Conservation (phyloP, 2,888 invertebrate genomes). For the Luffia ferchaultella region DNA sequence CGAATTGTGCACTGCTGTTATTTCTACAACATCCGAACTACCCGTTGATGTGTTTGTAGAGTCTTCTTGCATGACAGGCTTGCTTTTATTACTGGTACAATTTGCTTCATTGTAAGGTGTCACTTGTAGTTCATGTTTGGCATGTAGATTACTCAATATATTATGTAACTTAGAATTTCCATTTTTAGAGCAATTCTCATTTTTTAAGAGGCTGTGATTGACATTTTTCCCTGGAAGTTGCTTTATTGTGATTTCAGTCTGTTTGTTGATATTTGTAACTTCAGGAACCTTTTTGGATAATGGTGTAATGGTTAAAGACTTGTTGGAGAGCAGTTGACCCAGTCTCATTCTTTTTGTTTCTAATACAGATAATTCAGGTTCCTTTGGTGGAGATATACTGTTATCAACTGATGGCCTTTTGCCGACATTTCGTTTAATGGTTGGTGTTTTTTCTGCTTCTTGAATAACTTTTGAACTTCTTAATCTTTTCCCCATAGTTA, state of each 20-base stretch:
- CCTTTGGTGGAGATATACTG: slow-evolving; percentile 30
- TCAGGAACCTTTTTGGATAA: slow-evolving; percentile 27
- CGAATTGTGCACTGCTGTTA: slow-evolving; percentile 32
- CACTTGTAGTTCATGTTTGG: slow-evolving; percentile 40
- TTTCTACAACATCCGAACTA: slow-evolving; percentile 39
- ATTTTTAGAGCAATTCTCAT: slow-evolving; percentile 57
- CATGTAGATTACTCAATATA: slow-evolving; percentile 52
- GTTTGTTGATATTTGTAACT: slow-evolving; percentile 21
- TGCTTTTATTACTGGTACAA: slow-evolving; percentile 30
- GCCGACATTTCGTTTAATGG: slow-evolving; percentile 27
- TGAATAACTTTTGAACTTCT: slow-evolving; percentile 51
- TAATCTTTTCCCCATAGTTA: slow-evolving; percentile 45
- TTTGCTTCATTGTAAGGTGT: slow-evolving; percentile 36
- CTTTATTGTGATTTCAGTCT: slow-evolving; percentile 25
- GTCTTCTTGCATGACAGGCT: slow-evolving; percentile 34
- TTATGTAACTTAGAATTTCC: slow-evolving; percentile 60
- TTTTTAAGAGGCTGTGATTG: slow-evolving; percentile 45
- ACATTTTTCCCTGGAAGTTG: slow-evolving; percentile 27
- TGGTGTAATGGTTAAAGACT: slow-evolving; percentile 42
- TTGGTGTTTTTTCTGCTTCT: slow-evolving; percentile 34
- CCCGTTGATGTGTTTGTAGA: slow-evolving; percentile 39
- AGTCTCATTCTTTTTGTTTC: slow-evolving; percentile 52
- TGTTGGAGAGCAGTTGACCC: slow-evolving; percentile 48
- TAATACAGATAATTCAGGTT: slow-evolving; percentile 36
- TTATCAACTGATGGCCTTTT: slow-evolving; percentile 37